Evolutionary conservation across 2,888 invertebrate genomes (phyloP), one percentile per base, ranked within the genome.

Genomic region (Nomada flava): DNA sequence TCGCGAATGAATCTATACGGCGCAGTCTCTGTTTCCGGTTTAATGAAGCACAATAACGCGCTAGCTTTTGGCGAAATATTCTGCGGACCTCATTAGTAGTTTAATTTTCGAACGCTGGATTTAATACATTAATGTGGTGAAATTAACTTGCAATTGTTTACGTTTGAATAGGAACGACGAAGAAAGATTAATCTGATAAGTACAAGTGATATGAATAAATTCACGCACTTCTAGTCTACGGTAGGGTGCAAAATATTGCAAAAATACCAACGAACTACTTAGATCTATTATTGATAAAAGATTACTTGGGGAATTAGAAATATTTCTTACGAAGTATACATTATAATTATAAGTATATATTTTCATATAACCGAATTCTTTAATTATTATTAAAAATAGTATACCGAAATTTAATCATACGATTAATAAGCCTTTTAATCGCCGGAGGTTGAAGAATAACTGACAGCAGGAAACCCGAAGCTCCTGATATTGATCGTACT

Each of bases 401-500:
- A 15, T 4, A 10, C 10, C 36, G 15, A 36, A 20, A 1, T 0
- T 15, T 36, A 36, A 52, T 15, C 20, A 2, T 36, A 10, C 2
- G n/a, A 52, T 15, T 52, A 52, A 67, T 36, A 9, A 67, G 36
- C 36, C 36, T 36, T 36, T 36, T 36, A 36, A 36, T 36, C 36
- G 36, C 5, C 36, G 36, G 36, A 36, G n/a, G 20, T 18, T 15
- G 64, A 79, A 64, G 52, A 29, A 29, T 23, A 44, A 64, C 59
- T 64, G 57, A 18, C 26, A 50, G 42, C 5, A 20, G 44, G 57
- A 36, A 57, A 59, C 44, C 57, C n/a, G 23, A 70, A 79, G 11
- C 29, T n/a, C 26, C 29, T 26, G 29, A 18, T 52, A 79, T 79
- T 79, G 70, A 79, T 53, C 52, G 52, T n/a, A 42, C 26, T 23